These are phyloP conservation scores for Oxyteleia sp. DNA, from an alignment of 2,888 invertebrate species.

Conservation along the genomic window DNA sequence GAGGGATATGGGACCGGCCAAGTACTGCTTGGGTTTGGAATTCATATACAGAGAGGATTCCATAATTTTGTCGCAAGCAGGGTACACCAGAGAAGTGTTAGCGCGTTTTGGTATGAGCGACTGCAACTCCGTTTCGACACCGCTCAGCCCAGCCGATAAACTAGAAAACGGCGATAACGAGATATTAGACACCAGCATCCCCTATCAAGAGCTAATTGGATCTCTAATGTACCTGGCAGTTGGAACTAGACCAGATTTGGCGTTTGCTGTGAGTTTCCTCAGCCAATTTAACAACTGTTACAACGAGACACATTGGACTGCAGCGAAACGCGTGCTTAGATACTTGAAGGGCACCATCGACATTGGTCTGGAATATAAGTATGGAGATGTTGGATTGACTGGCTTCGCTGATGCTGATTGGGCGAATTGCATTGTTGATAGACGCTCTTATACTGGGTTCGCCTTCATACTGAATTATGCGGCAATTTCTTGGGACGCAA, in stretches of 20 bases:
- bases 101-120: constrained; percentile 77
- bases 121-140: constrained; percentile 77
- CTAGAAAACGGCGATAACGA: background rate
- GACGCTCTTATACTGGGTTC: constrained; percentile 6
- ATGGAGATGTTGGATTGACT: background rate
- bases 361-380: background rate
- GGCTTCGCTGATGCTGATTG: constrained; percentile 32
- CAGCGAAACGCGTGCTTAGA: background rate
- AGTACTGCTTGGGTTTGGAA: constrained; percentile 76
- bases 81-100: constrained; percentile 75
- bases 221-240: constrained; percentile 65
- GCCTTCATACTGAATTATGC: constrained; percentile 1
- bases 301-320: background rate
- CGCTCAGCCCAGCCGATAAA: constrained; percentile 48
- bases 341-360: background rate
- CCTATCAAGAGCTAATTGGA: constrained; percentile 57
- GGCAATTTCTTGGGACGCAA: constrained; percentile 4
- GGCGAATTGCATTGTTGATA: constrained; percentile 3
- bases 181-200: constrained; percentile 4
- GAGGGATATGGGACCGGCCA: constrained; percentile 72
- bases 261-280: constrained; percentile 52
- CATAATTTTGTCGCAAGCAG: constrained; percentile 62
- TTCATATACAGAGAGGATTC: constrained; percentile 50
- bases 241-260: constrained; percentile 64
- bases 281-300: constrained; percentile 1